Conservation (phyloP, 2,888 invertebrate species). For the Hirudinaria manillensis region DNA sequence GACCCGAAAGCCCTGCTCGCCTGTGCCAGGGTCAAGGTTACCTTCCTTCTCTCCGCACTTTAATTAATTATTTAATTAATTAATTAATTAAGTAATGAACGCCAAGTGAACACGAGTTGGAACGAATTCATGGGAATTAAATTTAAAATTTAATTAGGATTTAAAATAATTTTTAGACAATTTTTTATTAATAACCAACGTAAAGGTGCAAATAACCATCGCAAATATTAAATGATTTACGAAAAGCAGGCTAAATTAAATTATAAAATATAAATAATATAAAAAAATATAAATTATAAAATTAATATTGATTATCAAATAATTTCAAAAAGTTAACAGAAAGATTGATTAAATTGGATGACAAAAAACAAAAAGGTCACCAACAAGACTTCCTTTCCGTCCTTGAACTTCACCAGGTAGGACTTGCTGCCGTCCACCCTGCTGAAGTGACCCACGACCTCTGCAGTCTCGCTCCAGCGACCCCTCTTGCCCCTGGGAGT, state of each 20-base stretch:
- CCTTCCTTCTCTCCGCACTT: not conserved
- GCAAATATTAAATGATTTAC: too few relatives aligned
- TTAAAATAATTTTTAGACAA: too few relatives aligned
- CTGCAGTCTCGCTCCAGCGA: not conserved
- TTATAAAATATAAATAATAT: not conserved
- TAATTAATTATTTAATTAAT: too few relatives aligned
- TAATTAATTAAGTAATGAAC: too few relatives aligned
- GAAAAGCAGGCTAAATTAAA: not conserved
- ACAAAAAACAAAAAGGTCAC: not conserved
- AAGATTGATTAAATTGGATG: not conserved
- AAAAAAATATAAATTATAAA: not conserved
- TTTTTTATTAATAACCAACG: too few relatives aligned
- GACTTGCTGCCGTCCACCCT: not conserved
- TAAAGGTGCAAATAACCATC: too few relatives aligned
- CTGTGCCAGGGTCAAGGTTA: not conserved
- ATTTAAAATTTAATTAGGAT: not conserved
- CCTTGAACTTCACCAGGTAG: constrained; percentile 11
- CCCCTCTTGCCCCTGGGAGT: constrained; percentile 1
- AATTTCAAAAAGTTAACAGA: not conserved
- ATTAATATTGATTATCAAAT: too few relatives aligned
- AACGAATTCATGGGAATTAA: not conserved
- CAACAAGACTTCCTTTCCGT: not conserved
- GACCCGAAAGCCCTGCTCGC: not conserved
- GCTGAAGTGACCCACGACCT: not conserved
- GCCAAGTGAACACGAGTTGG: too few relatives aligned